These are phyloP conservation scores for Aramus guarauna DNA, from an alignment of 2,113 vertebrate species.

Conservation along the genomic window DNA sequence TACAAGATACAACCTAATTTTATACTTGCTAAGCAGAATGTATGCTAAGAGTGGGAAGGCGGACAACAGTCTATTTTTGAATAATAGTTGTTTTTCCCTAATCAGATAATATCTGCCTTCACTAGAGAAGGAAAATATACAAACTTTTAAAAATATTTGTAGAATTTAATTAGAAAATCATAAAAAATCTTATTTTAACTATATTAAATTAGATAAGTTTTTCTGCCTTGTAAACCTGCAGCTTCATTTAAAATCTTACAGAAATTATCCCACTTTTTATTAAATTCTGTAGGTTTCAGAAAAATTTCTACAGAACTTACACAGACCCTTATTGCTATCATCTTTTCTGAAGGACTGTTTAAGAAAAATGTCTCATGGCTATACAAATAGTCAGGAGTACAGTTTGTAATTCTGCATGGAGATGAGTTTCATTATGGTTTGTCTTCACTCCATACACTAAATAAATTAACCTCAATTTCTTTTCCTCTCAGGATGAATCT, in stretches of 20 bases:
- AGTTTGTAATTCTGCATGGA: neutral
- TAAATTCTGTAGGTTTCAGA: neutral
- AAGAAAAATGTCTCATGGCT: neutral
- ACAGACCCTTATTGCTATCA: neutral
- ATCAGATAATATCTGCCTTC: neutral
- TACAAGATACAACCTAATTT: conserved; percentile 17
- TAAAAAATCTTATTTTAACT: neutral
- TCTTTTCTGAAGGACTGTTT: neutral
- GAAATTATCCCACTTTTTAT: neutral
- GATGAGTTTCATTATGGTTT: neutral
- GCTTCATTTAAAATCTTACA: neutral
- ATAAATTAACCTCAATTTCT: neutral
- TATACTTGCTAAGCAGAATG: conserved; percentile 16
- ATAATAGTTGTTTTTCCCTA: neutral
- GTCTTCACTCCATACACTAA: neutral
- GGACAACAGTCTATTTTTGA: neutral
- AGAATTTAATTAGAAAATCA: neutral
- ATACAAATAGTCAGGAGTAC: neutral
- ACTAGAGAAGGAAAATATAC: neutral
- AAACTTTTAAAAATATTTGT: neutral
- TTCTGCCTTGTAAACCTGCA: neutral
- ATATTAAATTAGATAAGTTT: neutral
- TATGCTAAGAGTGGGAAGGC: conserved; percentile 14
- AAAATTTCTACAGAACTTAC: neutral
- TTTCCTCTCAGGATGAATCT: neutral